Evolutionary conservation across 1,140 invertebrate genomes (phyloP).

Genomic region (Archegozetes longisetosus): DNA sequence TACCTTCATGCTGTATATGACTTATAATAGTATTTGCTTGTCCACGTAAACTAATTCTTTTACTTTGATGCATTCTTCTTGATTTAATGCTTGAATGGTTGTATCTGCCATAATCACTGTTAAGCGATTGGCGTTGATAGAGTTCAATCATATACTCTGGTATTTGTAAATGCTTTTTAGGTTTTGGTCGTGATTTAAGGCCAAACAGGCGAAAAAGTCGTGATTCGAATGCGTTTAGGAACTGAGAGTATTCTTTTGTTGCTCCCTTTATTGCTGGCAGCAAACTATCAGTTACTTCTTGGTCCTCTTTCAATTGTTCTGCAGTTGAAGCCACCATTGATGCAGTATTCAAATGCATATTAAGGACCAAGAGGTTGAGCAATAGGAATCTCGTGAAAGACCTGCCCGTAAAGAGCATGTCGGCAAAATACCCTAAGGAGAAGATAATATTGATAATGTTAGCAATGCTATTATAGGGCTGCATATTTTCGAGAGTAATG

Average conservation of each 20-base stretch:
- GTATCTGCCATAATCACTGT: not conserved
- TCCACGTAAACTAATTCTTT: not conserved
- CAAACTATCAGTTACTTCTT: not conserved
- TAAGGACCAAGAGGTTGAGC: not conserved
- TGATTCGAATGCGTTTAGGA: slow-evolving; percentile 39
- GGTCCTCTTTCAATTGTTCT: not conserved
- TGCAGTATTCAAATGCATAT: not conserved
- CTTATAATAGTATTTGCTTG: not conserved
- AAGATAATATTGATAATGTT: no score
- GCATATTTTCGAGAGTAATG: no score
- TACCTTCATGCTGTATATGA: not conserved
- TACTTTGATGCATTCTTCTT: not conserved
- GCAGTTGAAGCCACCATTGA: not conserved
- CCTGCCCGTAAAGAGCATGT: not conserved
- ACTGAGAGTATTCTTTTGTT: slow-evolving; percentile 6
- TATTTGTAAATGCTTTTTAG: slow-evolving; percentile 37
- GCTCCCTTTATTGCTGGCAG: not conserved
- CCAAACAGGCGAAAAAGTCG: slow-evolving; percentile 56
- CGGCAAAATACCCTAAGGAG: no score
- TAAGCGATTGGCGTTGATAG: slow-evolving; percentile 40
- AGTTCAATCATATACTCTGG: slow-evolving; percentile 60
- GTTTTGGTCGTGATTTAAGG: slow-evolving; percentile 42
- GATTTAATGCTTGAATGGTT: not conserved
- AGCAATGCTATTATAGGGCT: no score
- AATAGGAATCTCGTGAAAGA: not conserved